Evolutionary conservation across 2,888 invertebrate genomes (phyloP).

Genomic region (Opisthograptis luteolata): DNA sequence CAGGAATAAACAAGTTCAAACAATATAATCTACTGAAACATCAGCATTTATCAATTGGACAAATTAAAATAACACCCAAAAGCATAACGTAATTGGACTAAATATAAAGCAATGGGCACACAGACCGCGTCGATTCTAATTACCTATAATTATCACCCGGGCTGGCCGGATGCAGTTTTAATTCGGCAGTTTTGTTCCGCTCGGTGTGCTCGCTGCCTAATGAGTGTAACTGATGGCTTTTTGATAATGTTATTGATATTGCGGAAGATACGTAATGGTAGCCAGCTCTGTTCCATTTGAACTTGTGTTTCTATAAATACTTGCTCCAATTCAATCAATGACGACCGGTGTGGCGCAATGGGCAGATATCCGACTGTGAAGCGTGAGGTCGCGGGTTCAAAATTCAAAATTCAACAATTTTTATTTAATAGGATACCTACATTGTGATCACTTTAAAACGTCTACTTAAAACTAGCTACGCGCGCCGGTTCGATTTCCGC

Average conservation of each 20-base stretch:
- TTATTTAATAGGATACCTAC: too few relatives aligned
- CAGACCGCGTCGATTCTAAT: conserved; percentile 69
- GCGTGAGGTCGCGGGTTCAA: too few relatives aligned
- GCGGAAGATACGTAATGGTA: conserved; percentile 26
- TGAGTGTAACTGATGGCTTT: conserved; percentile 72
- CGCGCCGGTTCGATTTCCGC: too few relatives aligned
- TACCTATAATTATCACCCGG: conserved; percentile 71
- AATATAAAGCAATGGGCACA: conserved; percentile 56
- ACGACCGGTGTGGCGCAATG: too few relatives aligned
- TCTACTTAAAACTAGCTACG: too few relatives aligned
- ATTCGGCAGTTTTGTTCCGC: conserved; percentile 69
- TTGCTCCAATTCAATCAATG: too few relatives aligned
- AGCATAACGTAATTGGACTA: conserved; percentile 50
- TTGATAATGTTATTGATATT: conserved; percentile 74
- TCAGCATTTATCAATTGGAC: conserved; percentile 25
- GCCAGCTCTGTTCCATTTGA: too few relatives aligned
- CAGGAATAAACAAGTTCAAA: not conserved
- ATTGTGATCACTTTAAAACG: too few relatives aligned
- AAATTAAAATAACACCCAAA: conserved; percentile 26
- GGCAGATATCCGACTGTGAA: too few relatives aligned
- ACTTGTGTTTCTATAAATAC: too few relatives aligned
- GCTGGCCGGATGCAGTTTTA: conserved; percentile 72
- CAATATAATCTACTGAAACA: not conserved
- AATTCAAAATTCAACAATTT: too few relatives aligned
- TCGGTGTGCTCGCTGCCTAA: conserved; percentile 56